Evolutionary conservation across 2,888 invertebrate species (phyloP), one percentile per base, ranked within the genome.

Genomic region (Sturmia bella): DNA sequence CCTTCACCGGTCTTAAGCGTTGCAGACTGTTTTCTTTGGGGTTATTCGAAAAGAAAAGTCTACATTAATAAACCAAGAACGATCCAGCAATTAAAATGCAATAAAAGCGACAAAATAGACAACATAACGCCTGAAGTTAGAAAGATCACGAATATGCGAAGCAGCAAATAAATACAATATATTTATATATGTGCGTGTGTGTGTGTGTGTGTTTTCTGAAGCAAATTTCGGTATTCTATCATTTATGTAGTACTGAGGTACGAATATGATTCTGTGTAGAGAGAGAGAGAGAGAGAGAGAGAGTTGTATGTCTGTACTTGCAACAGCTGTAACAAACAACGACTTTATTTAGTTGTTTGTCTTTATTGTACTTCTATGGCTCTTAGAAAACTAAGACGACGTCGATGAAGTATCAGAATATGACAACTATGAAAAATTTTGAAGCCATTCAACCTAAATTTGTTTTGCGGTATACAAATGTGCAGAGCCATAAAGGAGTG

Each of bases 371-470:
- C 43, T 45, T 63, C 52, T 27, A 64, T 64, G 69, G 59, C 27
- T 70, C 41, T 21, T 27, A 82, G 75, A 72, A 70, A 73, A 69
- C 21, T 52, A 43, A 56, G 75, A 52, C 52, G 37, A 41, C 13
- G 41, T 43, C 54, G 24, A 24, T 24, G 19, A 48, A 37, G 17
- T 45, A 32, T 57, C 39, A 69, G 45, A 76, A 76, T 64, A 78
- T 52, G 61, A 70, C n/a, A 59, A 66, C 66, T 66, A 52, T 66
- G 56, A 57, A 69, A 27, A 21, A 48, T 21, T 41, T 52, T 19
- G 82, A 78, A 82, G 74, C 82, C 82, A 75, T 66, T 82, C 82
- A 82, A 82, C 82, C 82, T 70, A 82, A 78, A 78, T 82, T 74
- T 59, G 24, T 48, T 66, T 78, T 82, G 74, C 19, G 74, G 66